phyloP scores from a whole-genome alignment of 2,797 vertebrate genomes.

The Nyctibius grandis region DNA sequence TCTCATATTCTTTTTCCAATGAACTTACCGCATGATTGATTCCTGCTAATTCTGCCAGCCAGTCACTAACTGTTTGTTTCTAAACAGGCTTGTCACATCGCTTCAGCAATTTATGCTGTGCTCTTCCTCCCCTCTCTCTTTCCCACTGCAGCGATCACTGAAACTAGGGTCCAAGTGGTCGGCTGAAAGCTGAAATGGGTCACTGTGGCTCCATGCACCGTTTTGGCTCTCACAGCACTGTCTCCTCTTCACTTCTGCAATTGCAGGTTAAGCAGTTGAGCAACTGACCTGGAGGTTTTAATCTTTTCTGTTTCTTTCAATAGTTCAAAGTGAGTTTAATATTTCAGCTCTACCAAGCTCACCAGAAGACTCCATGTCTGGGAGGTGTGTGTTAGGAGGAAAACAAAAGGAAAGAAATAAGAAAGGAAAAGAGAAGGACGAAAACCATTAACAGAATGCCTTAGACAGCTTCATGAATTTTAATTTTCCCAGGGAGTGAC shows the following conservation, averaged over 20 bases:
- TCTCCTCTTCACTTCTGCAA: not conserved
- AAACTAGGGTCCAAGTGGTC: not conserved
- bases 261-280: not conserved
- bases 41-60: conserved; percentile 7
- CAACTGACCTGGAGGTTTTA: not conserved
- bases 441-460: not conserved
- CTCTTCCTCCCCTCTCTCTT: not conserved
- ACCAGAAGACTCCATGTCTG: not conserved
- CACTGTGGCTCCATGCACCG: not conserved
- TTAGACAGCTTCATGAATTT: not conserved
- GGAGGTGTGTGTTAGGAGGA: not conserved
- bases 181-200: not conserved
- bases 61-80: not conserved
- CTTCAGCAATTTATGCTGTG: not conserved
- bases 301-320: not conserved
- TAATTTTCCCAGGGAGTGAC: not conserved
- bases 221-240: not conserved
- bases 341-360: not conserved
- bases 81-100: not conserved
- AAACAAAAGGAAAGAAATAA: not conserved
- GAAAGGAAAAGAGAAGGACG: not conserved
- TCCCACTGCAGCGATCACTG: not conserved
- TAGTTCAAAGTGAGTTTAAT: not conserved
- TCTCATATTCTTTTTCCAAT: conserved; percentile 15
- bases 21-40: not conserved